Evolutionary conservation across 2,113 vertebrate species (phyloP), one percentile per base, ranked within the genome.

Genomic region (cat (Felis catus)): DNA sequence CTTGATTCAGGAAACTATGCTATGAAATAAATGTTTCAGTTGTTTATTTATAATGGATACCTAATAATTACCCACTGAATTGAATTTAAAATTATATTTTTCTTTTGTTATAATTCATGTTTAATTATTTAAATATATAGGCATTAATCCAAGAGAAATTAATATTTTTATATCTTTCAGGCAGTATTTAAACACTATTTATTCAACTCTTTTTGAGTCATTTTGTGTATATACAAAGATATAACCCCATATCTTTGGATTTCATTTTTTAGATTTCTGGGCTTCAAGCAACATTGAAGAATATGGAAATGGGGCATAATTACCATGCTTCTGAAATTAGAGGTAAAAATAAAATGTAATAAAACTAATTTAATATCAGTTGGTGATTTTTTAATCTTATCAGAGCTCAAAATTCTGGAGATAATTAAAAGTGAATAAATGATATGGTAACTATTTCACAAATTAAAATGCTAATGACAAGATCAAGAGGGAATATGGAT

Each of bases 261-360:
- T 84, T 95, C 93, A 39, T 71, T 95, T 96, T 97, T 88, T 80
- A 99, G 98, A 94, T 98, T 94, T 97, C 94, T 96, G 97, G 94
- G 55, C 97, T 99, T 93, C 98, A 98, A 73, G 96, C 98, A 79
- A 91, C 95, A 0, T 63, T 99, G 19, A 95, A 68, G 76, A 97
- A 53, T 21, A 14, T 98, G 29, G 97, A 99, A n/a, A 91, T 58
- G 0, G 95, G 78, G 21, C 33, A 7, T 63, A 65, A 7, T 63
- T n/a, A 85, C 78, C 79, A 78, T 27, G 18, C 74, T 84, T 78
- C 97, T 95, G 48, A 96, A 90, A 94, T 89, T 76, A 98, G 95
- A 98, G 99, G 99, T 99, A 99, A 98, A 95, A 66, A 51, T 85
- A 82, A 71, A 95, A 63, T 91, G 3, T 82, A 5, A 14, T 58